Base-by-base conservation (phyloP, 2,888 invertebrate species). In the Ethmia dodecea region DNA sequence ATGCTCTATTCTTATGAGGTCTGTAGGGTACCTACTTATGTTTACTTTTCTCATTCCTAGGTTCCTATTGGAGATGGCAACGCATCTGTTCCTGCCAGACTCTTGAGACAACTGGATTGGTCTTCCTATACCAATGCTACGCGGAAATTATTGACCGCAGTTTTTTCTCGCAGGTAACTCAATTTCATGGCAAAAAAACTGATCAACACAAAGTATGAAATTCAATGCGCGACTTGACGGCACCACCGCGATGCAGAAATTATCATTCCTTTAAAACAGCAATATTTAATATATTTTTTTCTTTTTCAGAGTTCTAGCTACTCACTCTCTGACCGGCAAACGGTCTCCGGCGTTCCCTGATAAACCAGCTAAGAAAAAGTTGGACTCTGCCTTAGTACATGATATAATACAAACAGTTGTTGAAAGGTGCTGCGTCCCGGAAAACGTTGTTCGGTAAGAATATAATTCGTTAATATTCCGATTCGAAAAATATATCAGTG, bases 261-360 rank as follows among this genome's bases (percentile, higher is more conserved):
- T 9, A 9, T 3, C n/a, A 9, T 20, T 2, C n/a, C n/a, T n/a
- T n/a, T 8, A 22, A n/a, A n/a, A 22, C 8, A n/a, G 22, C 22
- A n/a, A 22, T 8, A 20, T 2, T 20, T 9, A 2, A 20, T 22
- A 20, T 2, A n/a, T 22, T 22, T 22, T 22, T n/a, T 22, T 22
- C 3, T 22, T 3, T 62, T 65, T 31, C 34, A 45, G 34, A 31
- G 62, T 81, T 3, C 55, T 89, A 31, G 88, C 89, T 6, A 87
- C 88, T 2, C 88, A 89, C 55, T 87, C 87, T 0, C 51, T 90
- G 3, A 88, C 87, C 0, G 89, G 89, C 3, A 89, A 88, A 47
- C 86, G 84, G 2, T 89, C 89, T 2, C 89, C 88, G 0, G 89
- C 80, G 0, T 78, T 79, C 38, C 70, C 66, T 0, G 58, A 69